These are phyloP conservation scores for Macaria notata DNA, from an alignment of 2,888 invertebrate species.

Conservation along the genomic window DNA sequence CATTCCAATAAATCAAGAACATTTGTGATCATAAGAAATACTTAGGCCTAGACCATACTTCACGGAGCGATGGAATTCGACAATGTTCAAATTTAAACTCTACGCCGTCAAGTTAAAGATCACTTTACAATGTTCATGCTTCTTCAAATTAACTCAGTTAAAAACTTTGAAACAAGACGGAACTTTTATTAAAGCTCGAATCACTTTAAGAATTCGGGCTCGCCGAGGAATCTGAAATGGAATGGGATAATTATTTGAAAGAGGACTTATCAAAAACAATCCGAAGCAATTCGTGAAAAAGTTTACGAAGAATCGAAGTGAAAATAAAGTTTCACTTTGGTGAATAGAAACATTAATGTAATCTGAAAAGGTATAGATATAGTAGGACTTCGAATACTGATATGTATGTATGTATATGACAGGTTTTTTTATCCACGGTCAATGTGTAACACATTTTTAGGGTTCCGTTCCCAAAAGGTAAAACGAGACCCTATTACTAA, in stretches of 20 bases:
- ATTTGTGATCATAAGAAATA: constrained; percentile 21
- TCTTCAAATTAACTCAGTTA: constrained; percentile 32
- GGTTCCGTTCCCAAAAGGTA: too few relatives aligned
- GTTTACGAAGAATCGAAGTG: constrained; percentile 6
- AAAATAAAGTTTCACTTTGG: background rate
- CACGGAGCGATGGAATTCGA: background rate
- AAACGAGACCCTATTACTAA: too few relatives aligned
- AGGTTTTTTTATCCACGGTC: too few relatives aligned
- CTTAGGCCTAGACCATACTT: constrained; percentile 15
- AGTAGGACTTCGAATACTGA: too few relatives aligned
- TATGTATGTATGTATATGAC: too few relatives aligned
- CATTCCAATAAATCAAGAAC: constrained; percentile 14
- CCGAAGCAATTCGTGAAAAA: constrained; percentile 18
- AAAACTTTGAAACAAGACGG: constrained; percentile 34
- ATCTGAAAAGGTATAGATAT: too few relatives aligned
- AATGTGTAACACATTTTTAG: too few relatives aligned
- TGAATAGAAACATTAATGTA: too few relatives aligned
- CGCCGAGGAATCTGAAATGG: constrained; percentile 32
- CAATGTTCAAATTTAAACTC: constrained; percentile 7
- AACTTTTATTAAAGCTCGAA: constrained; percentile 37
- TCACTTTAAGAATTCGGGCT: constrained; percentile 34
- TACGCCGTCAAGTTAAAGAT: constrained; percentile 22
- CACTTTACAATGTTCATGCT: constrained; percentile 3
- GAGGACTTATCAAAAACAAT: constrained; percentile 30
- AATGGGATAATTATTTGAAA: constrained; percentile 37